phyloP scores from a whole-genome alignment of 2,797 vertebrate genomes.

The Sardinella longiceps region DNA sequence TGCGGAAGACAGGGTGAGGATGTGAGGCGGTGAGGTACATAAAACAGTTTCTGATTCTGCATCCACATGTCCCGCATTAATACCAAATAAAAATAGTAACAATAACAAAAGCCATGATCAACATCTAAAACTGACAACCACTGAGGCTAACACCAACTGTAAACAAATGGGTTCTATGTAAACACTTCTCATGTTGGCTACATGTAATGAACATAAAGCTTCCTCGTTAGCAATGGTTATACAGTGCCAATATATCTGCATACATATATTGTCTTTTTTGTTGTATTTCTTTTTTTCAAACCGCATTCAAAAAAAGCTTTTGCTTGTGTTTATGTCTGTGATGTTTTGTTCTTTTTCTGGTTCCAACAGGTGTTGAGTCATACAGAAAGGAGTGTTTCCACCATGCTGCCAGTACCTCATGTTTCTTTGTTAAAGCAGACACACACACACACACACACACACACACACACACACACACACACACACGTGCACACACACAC shows the following conservation, averaged over 20 bases:
- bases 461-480: not conserved
- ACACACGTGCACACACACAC: slow-evolving; percentile 17
- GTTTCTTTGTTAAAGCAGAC: slow-evolving; percentile 38
- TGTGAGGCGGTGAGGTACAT: slow-evolving; percentile 50
- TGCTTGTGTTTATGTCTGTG: slow-evolving; percentile 55
- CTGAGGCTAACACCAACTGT: slow-evolving; percentile 66
- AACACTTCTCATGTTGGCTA: slow-evolving; percentile 57
- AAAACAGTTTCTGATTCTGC: slow-evolving; percentile 42
- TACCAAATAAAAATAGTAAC: slow-evolving; percentile 58
- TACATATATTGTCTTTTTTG: no score
- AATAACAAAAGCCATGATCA: slow-evolving; percentile 46
- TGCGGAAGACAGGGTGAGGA: not conserved
- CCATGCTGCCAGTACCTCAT: slow-evolving; percentile 63
- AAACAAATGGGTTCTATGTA: slow-evolving; percentile 70
- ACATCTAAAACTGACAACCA: slow-evolving; percentile 57
- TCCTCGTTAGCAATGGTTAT: slow-evolving; percentile 23
- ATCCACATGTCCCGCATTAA: slow-evolving; percentile 55
- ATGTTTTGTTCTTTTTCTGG: slow-evolving; percentile 66
- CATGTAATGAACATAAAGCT: slow-evolving; percentile 49
- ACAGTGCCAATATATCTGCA: slow-evolving; percentile 61
- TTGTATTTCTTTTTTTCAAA: not conserved
- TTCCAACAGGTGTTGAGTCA: slow-evolving; percentile 60
- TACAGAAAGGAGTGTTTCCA: slow-evolving; percentile 57
- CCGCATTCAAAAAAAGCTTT: slow-evolving; percentile 27
- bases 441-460: slow-evolving; percentile 31